Conservation (phyloP, 2,113 vertebrate species). For the Hucho hucho region DNA sequence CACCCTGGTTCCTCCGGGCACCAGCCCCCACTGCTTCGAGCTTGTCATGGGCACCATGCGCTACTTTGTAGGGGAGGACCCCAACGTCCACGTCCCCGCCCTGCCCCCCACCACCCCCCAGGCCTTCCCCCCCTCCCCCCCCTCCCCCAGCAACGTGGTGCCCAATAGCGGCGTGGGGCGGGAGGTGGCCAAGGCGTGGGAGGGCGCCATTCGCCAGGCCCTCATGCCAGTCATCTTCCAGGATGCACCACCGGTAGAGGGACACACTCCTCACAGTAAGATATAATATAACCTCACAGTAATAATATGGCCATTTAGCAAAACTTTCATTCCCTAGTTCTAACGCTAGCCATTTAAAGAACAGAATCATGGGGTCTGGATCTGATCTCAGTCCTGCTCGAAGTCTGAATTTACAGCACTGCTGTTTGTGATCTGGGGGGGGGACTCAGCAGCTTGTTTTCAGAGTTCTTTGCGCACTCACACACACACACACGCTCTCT, state of each 20-base stretch:
- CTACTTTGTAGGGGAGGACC: slow-evolving; percentile 86
- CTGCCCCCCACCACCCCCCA: slow-evolving; percentile 34
- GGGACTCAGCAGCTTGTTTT: background rate
- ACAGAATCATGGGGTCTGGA: too few species aligned
- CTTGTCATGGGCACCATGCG: slow-evolving; percentile 80
- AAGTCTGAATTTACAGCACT: too few species aligned
- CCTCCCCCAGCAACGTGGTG: slow-evolving; percentile 64
- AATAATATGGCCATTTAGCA: too few species aligned
- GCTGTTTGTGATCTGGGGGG: background rate
- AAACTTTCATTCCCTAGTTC: too few species aligned
- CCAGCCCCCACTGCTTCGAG: slow-evolving; percentile 87
- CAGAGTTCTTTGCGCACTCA: background rate
- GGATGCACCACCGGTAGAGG: slow-evolving; percentile 75
- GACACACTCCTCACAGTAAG: slow-evolving; percentile 79
- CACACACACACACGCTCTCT: too few species aligned
- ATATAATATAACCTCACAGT: background rate
- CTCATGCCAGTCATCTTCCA: slow-evolving; percentile 88
- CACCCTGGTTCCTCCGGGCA: slow-evolving; percentile 74
- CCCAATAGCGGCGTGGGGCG: slow-evolving; percentile 78
- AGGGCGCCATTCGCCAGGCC: slow-evolving; percentile 84
- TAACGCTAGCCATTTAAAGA: too few species aligned
- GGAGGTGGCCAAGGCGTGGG: slow-evolving; percentile 82
- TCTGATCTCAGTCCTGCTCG: too few species aligned
- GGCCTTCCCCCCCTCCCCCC: slow-evolving; percentile 44
- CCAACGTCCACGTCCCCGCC: slow-evolving; percentile 58